These are phyloP conservation scores for Monoplex corrugatus DNA, from an alignment of 2,888 invertebrate genomes.

Conservation along the genomic window DNA sequence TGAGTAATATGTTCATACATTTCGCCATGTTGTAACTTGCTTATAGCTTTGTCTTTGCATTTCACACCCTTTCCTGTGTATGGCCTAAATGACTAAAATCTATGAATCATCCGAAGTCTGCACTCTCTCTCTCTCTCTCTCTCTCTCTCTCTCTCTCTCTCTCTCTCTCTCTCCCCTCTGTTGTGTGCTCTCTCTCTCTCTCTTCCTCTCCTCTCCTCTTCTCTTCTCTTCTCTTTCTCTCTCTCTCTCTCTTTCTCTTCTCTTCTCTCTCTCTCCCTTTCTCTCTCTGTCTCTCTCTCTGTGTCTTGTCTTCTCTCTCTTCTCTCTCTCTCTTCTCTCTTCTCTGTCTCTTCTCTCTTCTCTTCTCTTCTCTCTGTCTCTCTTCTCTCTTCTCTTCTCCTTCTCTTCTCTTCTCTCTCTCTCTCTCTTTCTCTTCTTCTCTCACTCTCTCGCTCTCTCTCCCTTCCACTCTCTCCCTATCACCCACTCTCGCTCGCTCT, in stretches of 20 bases:
- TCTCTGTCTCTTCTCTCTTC: no score
- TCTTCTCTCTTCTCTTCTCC: background rate
- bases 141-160: no score
- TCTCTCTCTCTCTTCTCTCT: background rate
- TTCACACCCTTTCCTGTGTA: no score
- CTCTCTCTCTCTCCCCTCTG: constrained; percentile 2
- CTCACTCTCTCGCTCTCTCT: background rate
- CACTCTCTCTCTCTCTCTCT: constrained; percentile 6
- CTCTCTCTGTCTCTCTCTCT: background rate
- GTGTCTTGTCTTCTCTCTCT: background rate
- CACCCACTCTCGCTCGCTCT: no score
- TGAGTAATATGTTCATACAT: no score
- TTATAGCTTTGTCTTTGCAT: no score
- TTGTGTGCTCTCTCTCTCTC: background rate
- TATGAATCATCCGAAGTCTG: background rate
- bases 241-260: no score
- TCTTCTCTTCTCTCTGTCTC: background rate
- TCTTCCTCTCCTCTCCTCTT: background rate
- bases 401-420: background rate
- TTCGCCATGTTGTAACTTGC: no score
- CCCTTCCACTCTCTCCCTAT: accelerated
- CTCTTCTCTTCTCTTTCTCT: no score
- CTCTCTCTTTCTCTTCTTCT: background rate
- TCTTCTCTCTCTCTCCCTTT: background rate
- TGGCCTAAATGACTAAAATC: no score